These are phyloP conservation scores for Hirudinaria manillensis DNA, from an alignment of 2,888 invertebrate genomes.

Conservation along the genomic window DNA sequence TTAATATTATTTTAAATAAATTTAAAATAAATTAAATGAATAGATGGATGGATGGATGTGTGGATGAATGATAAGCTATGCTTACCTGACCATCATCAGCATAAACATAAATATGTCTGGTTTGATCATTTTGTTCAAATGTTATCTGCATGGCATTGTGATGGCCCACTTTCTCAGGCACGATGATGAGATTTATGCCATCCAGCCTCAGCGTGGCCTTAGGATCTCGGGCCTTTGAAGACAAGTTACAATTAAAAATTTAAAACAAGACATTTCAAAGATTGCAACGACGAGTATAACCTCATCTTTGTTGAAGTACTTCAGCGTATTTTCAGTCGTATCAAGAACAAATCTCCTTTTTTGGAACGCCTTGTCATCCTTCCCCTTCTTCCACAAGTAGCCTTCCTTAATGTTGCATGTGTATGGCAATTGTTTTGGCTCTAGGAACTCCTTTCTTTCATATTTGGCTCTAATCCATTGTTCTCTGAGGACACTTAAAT, in stretches of 20 bases:
- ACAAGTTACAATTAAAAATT: background rate
- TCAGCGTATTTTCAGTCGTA: constrained; percentile 73
- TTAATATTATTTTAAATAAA: background rate
- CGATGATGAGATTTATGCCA: constrained; percentile 37
- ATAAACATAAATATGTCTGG: constrained; percentile 78
- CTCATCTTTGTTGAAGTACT: constrained; percentile 59
- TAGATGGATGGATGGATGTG: background rate
- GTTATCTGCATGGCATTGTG: constrained; percentile 65
- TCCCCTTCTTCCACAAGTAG: constrained; percentile 78
- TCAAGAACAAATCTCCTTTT: constrained; percentile 75
- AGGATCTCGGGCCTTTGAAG: constrained; percentile 37
- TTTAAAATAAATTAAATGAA: background rate
- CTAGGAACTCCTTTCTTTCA: constrained; percentile 77
- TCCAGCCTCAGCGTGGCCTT: constrained; percentile 38
- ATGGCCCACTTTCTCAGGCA: constrained; percentile 37
- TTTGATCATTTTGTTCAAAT: constrained; percentile 76
- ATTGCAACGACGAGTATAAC: background rate
- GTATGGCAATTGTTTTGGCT: constrained; percentile 64
- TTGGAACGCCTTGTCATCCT: constrained; percentile 77
- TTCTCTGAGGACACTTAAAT: constrained; percentile 70
- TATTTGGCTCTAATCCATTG: constrained; percentile 89
- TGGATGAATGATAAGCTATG: too few species aligned
- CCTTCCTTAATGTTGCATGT: constrained; percentile 68
- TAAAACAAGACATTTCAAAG: background rate
- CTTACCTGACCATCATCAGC: constrained; percentile 71